Base-by-base conservation (phyloP, 1,140 invertebrate genomes). In the Leptinotarsa texana region DNA sequence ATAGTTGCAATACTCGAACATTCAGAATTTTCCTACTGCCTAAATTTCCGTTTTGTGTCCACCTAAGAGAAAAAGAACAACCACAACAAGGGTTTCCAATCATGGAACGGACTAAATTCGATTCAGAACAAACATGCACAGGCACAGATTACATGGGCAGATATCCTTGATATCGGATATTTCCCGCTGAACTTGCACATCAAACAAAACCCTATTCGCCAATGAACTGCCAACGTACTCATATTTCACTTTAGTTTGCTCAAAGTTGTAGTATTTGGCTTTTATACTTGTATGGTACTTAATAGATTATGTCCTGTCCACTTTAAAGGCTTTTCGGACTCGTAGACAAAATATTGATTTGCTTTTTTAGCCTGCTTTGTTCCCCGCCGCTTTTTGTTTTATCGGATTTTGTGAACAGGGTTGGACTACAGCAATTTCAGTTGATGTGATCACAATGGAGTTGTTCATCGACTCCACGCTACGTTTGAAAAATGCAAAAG, bases 261-360 rank as follows among this genome's bases (percentile, higher is more conserved):
- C 63, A 49, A 47, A 73, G 47, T 73, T 73, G 71, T 73, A 73
- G 71, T 73, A 65, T 73, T 65, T 62, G 71, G 71, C 71, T 73
- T 73, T 73, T 73, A 63, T 73, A 73, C 71, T 73, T 65, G 71
- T 73, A 73, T 73, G 71, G 71, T 73, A 73, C 71, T 73, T 65
- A 73, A 73, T 65, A 62, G 71, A 73, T 73, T 73, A 65, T 65
- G 71, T 73, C 63, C 71, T 73, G 71, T 73, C 71, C 71, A 73
- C 71, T 73, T 73, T 61, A 63, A 27, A 71, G 69, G 69, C 69
- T 71, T 71, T 71, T 71, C 57, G 71, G 71, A 51, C 71, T 65
- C 71, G 63, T 49, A 73, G 61, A 73, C 71, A 65, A 65, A 73
- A 73, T 73, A 73, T 73, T 73, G 71, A 73, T 73, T 73, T 24